These are phyloP conservation scores for Cyphomyrmex costatus DNA, from an alignment of 1,140 invertebrate genomes.

Conservation along the genomic window DNA sequence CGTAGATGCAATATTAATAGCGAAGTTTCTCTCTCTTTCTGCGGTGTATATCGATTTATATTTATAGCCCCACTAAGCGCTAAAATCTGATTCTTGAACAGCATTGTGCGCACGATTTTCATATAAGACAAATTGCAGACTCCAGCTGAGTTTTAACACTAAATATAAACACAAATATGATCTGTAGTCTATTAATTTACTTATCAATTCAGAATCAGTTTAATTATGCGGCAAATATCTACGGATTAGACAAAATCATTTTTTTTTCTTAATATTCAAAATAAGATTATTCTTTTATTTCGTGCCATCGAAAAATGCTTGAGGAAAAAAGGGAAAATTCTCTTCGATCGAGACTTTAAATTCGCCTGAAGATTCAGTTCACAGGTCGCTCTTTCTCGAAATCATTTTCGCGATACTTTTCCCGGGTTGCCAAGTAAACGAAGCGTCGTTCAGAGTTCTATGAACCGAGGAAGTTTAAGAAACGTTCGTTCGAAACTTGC, in stretches of 20 bases:
- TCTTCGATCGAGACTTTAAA: background rate
- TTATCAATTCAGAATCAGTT: background rate
- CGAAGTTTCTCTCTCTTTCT: conserved; percentile 22
- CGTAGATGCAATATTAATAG: conserved; percentile 45
- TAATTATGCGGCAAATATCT: background rate
- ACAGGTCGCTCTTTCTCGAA: background rate
- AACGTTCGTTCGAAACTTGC: background rate
- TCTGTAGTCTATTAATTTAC: background rate
- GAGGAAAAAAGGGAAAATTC: background rate
- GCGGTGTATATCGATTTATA: conserved; percentile 26
- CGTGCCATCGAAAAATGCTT: background rate
- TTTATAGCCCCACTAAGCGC: conserved; percentile 31
- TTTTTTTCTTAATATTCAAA: background rate
- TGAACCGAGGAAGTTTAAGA: background rate
- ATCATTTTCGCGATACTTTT: background rate
- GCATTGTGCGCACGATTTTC: background rate
- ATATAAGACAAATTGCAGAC: background rate
- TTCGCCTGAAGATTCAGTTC: background rate
- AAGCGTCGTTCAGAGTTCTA: background rate
- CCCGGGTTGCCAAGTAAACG: background rate
- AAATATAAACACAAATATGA: background rate
- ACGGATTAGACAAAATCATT: background rate
- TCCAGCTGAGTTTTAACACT: background rate
- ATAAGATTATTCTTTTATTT: background rate
- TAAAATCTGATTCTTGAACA: conserved; percentile 34